A percentile compares a stretch with the other conserved stretches of the same genome.
Conservation (phyloP, 2,113 vertebrate genomes). For the Neomonachus schauinslandi region DNA sequence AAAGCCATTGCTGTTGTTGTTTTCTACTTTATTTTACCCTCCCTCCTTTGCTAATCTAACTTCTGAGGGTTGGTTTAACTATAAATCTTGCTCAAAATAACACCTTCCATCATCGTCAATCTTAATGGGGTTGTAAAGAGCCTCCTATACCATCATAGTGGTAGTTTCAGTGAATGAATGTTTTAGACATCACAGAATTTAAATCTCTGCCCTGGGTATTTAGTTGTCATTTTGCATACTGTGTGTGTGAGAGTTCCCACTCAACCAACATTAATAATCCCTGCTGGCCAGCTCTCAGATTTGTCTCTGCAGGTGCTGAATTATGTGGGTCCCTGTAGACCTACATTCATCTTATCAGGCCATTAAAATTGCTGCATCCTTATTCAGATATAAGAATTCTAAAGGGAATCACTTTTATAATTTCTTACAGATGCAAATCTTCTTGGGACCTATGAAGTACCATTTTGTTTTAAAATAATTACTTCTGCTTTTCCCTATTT, state of each 20-base stretch:
- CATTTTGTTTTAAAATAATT: constrained; percentile 14
- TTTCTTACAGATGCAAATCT: neutral
- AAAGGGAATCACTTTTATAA: neutral
- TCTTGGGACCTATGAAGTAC: neutral
- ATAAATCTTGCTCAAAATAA: neutral
- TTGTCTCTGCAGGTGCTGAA: neutral
- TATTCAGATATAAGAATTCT: neutral
- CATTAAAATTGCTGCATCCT: neutral
- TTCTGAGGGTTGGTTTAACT: neutral
- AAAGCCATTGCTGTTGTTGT: neutral
- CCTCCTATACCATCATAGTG: neutral
- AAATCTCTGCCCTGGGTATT: neutral
- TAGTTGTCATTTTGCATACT: neutral
- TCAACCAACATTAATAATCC: neutral
- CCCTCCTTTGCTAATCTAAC: neutral
- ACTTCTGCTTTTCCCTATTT: neutral
- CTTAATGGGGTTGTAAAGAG: neutral
- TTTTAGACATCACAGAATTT: neutral
- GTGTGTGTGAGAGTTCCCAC: neutral
- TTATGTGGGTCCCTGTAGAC: neutral
- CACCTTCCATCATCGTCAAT: neutral
- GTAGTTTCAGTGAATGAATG: neutral
- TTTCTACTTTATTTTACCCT: neutral
- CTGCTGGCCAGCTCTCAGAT: neutral
- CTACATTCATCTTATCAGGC: neutral